Percentiles rank a stretch among this genome's conserved stretches.
Evolutionary conservation across 1,140 invertebrate genomes (phyloP).

Genomic region (Micrasema longulum): DNA sequence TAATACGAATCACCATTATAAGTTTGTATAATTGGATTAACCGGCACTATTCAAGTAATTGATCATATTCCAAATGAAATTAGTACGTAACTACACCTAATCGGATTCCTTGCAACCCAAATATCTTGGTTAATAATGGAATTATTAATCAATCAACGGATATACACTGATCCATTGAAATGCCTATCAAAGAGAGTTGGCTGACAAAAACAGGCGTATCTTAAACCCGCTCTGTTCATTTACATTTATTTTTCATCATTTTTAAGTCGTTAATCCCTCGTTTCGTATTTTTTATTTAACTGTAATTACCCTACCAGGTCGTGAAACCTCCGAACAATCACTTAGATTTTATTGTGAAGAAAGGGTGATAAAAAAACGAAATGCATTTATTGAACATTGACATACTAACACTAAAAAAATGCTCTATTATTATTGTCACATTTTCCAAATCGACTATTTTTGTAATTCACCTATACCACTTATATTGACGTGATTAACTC

Average conservation of each 20-base stretch:
- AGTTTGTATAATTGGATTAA: neutral
- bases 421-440: no score
- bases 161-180: slow-evolving; percentile 25
- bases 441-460: no score
- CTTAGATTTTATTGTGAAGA: no score
- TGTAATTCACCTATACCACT: no score
- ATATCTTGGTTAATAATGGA: slow-evolving; percentile 26
- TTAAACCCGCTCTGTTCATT: neutral
- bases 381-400: no score
- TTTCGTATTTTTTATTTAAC: neutral
- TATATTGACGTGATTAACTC: no score
- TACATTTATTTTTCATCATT: neutral
- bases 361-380: no score
- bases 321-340: no score
- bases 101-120: slow-evolving; percentile 1
- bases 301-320: no score
- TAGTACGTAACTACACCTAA: neutral
- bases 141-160: slow-evolving; percentile 23
- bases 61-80: slow-evolving; percentile 1
- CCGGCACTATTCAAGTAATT: slow-evolving; percentile 1
- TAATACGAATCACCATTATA: neutral
- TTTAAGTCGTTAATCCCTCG: neutral
- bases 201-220: slow-evolving; percentile 4
- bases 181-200: slow-evolving; percentile 18
- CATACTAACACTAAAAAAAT: no score